phyloP scores from a whole-genome alignment of 2,888 invertebrate genomes.

The Uloborus plumipes region DNA sequence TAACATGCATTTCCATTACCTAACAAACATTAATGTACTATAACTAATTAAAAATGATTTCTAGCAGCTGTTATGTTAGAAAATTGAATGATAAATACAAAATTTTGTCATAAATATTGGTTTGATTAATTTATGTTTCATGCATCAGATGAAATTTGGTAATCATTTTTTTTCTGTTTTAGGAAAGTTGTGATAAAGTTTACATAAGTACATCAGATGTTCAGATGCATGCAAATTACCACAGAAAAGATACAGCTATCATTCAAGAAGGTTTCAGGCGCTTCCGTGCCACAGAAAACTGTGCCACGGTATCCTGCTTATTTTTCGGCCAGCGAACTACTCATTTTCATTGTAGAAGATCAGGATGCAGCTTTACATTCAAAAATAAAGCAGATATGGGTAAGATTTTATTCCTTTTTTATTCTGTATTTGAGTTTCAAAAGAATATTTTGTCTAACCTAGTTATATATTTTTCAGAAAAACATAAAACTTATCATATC shows the following conservation, averaged over 20 bases:
- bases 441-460: background rate
- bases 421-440: background rate
- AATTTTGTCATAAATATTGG: too few species aligned
- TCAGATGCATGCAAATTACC: conserved; percentile 99
- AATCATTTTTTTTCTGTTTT: conserved; percentile 31
- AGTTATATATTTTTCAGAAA: conserved; percentile 78
- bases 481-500: conserved; percentile 98
- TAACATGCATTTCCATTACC: too few species aligned
- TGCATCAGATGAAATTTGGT: too few species aligned
- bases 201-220: conserved; percentile 99
- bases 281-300: conserved; percentile 95
- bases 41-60: too few species aligned
- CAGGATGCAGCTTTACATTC: conserved; percentile 93
- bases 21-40: too few species aligned
- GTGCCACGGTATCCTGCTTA: conserved; percentile 89
- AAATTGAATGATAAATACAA: too few species aligned
- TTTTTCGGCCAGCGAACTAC: conserved; percentile 96
- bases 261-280: conserved; percentile 98
- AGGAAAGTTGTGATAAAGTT: conserved; percentile 81
- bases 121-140: too few species aligned
- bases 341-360: conserved; percentile 94
- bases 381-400: conserved; percentile 99
- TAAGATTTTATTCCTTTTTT: conserved; percentile 73
- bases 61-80: too few species aligned
- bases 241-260: conserved; percentile 96